phyloP scores from a whole-genome alignment of 2,888 invertebrate genomes.

The Cephus rjabovi region DNA sequence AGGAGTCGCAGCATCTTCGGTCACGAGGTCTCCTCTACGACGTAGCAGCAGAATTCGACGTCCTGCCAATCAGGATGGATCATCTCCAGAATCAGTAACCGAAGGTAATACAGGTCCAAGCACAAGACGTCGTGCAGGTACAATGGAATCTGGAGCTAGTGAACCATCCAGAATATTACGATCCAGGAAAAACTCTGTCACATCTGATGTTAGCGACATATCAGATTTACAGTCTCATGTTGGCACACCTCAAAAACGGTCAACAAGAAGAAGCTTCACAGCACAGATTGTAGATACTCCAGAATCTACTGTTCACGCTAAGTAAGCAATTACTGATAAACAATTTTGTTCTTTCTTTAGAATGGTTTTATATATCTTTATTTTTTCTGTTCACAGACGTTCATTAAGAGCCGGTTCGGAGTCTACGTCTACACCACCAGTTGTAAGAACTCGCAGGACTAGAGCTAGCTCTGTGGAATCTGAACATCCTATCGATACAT shows the following conservation, averaged over 20 bases:
- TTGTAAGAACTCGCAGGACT: constrained; percentile 44
- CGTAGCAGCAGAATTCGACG: neutral
- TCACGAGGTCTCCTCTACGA: neutral
- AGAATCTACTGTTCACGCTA: neutral
- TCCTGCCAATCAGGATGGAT: neutral
- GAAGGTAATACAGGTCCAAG: neutral
- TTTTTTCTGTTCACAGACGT: constrained; percentile 26
- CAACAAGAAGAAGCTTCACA: neutral
- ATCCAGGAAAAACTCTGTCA: neutral
- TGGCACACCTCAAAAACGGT: neutral
- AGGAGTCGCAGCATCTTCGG: neutral
- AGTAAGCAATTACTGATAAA: neutral
- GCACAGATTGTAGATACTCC: neutral
- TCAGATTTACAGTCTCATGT: neutral
- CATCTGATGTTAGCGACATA: neutral
- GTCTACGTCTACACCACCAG: constrained; percentile 37
- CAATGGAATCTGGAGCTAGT: neutral
- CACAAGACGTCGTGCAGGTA: neutral
- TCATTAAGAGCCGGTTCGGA: constrained; percentile 53
- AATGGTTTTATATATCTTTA: neutral
- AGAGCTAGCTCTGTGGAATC: constrained; percentile 53
- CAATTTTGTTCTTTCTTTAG: neutral
- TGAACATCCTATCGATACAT: constrained; percentile 26
- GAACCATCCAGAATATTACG: neutral
- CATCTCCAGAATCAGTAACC: neutral